Conservation (phyloP, 2,888 invertebrate species). For the Ethmia dodecea region DNA sequence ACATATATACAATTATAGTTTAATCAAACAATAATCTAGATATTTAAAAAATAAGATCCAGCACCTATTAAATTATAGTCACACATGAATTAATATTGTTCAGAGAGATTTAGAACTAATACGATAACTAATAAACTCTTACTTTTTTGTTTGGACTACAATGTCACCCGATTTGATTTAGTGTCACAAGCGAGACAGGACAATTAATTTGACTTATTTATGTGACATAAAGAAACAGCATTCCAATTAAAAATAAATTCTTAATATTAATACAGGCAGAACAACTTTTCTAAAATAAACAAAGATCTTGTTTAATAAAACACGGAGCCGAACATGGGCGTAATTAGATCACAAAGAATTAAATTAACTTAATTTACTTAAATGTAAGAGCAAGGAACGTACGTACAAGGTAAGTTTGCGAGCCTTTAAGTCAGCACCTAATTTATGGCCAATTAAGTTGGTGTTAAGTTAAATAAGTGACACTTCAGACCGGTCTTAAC, state of each 20-base stretch:
- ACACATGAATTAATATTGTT: too few relatives aligned
- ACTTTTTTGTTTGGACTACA: conserved; percentile 9
- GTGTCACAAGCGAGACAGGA: neutral
- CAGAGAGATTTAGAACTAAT: too few relatives aligned
- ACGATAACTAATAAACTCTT: too few relatives aligned
- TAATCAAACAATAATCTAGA: too few relatives aligned
- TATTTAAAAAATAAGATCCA: too few relatives aligned
- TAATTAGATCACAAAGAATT: conserved; percentile 56
- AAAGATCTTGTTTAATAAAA: neutral
- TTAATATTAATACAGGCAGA: neutral
- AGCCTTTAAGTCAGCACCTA: conserved; percentile 64
- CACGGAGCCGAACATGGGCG: conserved; percentile 20
- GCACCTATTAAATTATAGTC: too few relatives aligned
- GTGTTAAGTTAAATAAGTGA: conserved; percentile 68
- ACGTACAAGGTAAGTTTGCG: conserved; percentile 44
- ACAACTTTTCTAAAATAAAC: neutral
- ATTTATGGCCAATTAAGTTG: conserved; percentile 73
- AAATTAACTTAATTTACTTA: conserved; percentile 48
- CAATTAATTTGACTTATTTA: conserved; percentile 2
- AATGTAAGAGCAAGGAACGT: conserved; percentile 27
- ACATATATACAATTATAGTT: too few relatives aligned
- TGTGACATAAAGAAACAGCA: neutral
- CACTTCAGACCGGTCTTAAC: conserved; percentile 28
- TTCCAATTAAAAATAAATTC: neutral
- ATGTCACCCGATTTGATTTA: conserved; percentile 2